phyloP scores from a whole-genome alignment of 2,113 vertebrate genomes.

The Lampris incognitus region DNA sequence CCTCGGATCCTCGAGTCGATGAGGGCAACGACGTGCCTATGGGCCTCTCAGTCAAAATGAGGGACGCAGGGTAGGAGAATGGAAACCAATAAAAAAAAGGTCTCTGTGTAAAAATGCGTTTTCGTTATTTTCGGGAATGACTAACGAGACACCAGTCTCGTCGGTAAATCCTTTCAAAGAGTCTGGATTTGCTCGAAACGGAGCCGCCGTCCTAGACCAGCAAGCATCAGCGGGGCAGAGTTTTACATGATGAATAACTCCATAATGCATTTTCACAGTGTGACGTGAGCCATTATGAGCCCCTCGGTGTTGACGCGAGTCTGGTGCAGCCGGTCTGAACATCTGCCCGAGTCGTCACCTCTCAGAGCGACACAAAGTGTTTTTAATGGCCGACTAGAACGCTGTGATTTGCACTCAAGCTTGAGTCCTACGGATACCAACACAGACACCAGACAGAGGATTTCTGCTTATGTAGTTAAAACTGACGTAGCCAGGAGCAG shows the following conservation, averaged over 20 bases:
- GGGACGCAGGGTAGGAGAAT: too few relatives aligned
- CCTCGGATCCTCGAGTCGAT: too few relatives aligned
- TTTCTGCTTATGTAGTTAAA: conserved; percentile 41
- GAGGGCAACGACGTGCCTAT: too few relatives aligned
- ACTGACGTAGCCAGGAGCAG: conserved; percentile 25
- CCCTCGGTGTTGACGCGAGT: not conserved
- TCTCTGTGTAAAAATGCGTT: too few relatives aligned
- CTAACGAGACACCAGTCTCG: too few relatives aligned
- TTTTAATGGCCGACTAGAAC: conserved; percentile 31
- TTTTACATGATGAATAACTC: conserved; percentile 13
- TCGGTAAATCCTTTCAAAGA: too few relatives aligned
- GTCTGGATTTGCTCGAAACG: too few relatives aligned
- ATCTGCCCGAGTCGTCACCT: conserved; percentile 26
- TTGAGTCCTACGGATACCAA: conserved; percentile 1
- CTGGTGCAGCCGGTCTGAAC: conserved; percentile 28
- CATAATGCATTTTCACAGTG: conserved; percentile 22
- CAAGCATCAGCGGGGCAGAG: not conserved
- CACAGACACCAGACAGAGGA: conserved; percentile 8
- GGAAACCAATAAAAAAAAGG: too few relatives aligned
- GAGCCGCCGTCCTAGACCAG: too few relatives aligned
- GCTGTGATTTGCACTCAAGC: not conserved
- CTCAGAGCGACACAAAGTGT: conserved; percentile 43
- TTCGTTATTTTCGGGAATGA: too few relatives aligned
- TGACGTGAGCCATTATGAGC: not conserved
- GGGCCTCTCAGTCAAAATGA: too few relatives aligned